A percentile compares a stretch with the other conserved stretches of the same genome.
phyloP scores from a whole-genome alignment of 1,140 invertebrate species.

The Drosophila leontia region DNA sequence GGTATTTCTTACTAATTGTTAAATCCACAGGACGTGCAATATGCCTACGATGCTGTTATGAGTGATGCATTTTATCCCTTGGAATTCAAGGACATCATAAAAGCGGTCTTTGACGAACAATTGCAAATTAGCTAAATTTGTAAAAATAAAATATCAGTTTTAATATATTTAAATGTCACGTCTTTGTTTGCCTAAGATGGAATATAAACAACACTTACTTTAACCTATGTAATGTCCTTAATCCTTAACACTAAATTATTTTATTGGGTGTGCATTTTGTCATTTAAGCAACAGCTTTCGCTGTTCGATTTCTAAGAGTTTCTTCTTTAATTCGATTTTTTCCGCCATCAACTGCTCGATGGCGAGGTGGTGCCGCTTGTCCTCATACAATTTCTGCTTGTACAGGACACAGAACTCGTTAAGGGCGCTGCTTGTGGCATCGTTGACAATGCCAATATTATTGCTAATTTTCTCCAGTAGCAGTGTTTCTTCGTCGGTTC shows the following conservation, averaged over 20 bases:
- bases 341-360: constrained; percentile 67
- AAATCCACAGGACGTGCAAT: constrained; percentile 13
- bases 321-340: constrained; percentile 66
- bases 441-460: constrained; percentile 38
- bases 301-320: constrained; percentile 68
- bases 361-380: constrained; percentile 58
- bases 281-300: constrained; percentile 58
- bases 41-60: constrained; percentile 50
- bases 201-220: constrained; percentile 21
- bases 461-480: constrained; percentile 52
- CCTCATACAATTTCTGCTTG: constrained; percentile 65
- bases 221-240: constrained; percentile 8
- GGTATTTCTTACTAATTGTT: not conserved
- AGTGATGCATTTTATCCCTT: constrained; percentile 31
- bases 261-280: not conserved
- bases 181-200: not conserved
- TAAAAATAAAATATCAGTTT: constrained; percentile 6
- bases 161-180: not conserved
- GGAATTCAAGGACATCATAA: constrained; percentile 49
- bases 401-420: constrained; percentile 65
- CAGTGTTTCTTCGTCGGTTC: constrained; percentile 32
- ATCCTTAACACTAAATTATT: constrained; percentile 2
- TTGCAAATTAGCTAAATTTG: constrained; percentile 15
- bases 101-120: constrained; percentile 34
- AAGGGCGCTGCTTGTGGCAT: constrained; percentile 42